phyloP scores from a whole-genome alignment of 1,140 invertebrate species.

The Solenopsis fugax region DNA sequence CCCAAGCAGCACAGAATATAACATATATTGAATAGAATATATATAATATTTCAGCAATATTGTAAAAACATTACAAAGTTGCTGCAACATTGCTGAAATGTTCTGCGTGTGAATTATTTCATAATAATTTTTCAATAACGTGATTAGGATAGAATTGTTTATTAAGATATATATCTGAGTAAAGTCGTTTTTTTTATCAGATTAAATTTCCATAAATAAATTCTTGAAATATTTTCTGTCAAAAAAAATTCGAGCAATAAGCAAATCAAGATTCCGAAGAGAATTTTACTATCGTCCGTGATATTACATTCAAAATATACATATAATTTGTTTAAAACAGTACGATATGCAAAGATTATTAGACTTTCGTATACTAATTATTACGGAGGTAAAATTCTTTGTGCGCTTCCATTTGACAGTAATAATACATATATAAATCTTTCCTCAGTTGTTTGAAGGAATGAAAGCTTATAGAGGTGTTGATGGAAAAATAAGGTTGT shows the following conservation, averaged over 20 bases:
- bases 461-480: constrained; percentile 98
- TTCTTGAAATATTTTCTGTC: constrained; percentile 12
- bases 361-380: constrained; percentile 30
- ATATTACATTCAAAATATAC: constrained; percentile 8
- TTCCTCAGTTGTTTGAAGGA: constrained; percentile 97
- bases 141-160: not conserved
- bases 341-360: constrained; percentile 23
- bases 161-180: not conserved
- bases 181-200: constrained; percentile 22
- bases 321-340: constrained; percentile 8
- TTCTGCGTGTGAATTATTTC: not conserved
- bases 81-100: not conserved
- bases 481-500: constrained; percentile 97
- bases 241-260: constrained; percentile 5
- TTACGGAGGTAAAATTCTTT: not conserved
- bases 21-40: too few species aligned
- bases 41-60: too few species aligned
- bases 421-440: constrained; percentile 46
- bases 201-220: constrained; percentile 43
- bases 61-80: too few species aligned
- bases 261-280: not conserved
- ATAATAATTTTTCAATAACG: not conserved
- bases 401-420: constrained; percentile 31
- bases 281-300: constrained; percentile 13
- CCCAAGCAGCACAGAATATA: too few species aligned